A percentile compares a stretch with the other conserved stretches of the same genome.
Evolutionary conservation across 2,888 invertebrate species (phyloP).

Genomic region (Leptinotarsa tumamoca): DNA sequence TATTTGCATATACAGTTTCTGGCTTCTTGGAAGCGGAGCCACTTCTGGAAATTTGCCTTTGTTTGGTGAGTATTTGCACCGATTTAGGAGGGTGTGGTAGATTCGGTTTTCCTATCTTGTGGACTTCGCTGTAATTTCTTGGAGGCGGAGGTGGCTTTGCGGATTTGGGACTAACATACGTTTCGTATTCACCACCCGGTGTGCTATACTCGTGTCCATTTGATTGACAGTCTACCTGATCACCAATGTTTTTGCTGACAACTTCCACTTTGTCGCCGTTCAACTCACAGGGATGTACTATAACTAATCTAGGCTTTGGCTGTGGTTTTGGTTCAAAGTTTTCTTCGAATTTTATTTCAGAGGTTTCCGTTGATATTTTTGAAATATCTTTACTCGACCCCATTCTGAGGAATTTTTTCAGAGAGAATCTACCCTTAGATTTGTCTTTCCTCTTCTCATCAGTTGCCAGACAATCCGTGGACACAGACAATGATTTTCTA

Average conservation of each 20-base stretch:
- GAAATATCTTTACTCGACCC: slow-evolving; percentile 79
- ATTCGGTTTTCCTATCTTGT: slow-evolving; percentile 73
- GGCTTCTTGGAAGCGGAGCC: slow-evolving; percentile 53
- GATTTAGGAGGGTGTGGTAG: slow-evolving; percentile 80
- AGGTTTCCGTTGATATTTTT: slow-evolving; percentile 69
- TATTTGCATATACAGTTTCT: slow-evolving; percentile 83
- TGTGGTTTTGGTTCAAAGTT: slow-evolving; percentile 39
- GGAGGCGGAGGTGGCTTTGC: slow-evolving; percentile 74
- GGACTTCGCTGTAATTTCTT: slow-evolving; percentile 69
- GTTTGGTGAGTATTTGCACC: slow-evolving; percentile 67
- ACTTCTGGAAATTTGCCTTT: slow-evolving; percentile 58
- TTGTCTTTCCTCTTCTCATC: slow-evolving; percentile 74
- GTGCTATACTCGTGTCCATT: slow-evolving; percentile 36
- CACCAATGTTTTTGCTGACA: slow-evolving; percentile 67
- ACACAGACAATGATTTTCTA: slow-evolving; percentile 78
- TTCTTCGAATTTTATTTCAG: slow-evolving; percentile 46
- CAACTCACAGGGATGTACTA: slow-evolving; percentile 89
- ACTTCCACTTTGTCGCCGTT: slow-evolving; percentile 86
- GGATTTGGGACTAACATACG: slow-evolving; percentile 31
- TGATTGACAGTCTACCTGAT: slow-evolving; percentile 41
- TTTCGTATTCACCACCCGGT: slow-evolving; percentile 48
- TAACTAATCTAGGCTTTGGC: slow-evolving; percentile 72
- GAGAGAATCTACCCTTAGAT: slow-evolving; percentile 81
- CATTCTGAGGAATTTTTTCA: slow-evolving; percentile 86
- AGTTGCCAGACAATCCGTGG: slow-evolving; percentile 77